phyloP scores from a whole-genome alignment of 2,888 invertebrate species.

The Meghimatium bilineatum region DNA sequence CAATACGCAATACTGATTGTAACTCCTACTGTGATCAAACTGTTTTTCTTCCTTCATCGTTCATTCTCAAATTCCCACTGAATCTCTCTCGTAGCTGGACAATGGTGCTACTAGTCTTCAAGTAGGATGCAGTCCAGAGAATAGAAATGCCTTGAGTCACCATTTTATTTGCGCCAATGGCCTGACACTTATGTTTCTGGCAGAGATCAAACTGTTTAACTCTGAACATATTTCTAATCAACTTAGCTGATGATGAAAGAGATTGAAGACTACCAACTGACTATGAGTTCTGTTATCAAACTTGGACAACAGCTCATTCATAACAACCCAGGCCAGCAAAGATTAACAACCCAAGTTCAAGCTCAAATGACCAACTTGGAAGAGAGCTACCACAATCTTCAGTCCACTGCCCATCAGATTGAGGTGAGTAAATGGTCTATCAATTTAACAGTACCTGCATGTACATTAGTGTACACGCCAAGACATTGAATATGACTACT shows the following conservation, averaged over 20 bases:
- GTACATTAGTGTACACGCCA: neutral
- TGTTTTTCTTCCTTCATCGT: too few species aligned
- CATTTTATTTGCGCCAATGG: too few species aligned
- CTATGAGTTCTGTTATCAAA: slow-evolving; percentile 87
- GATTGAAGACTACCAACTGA: slow-evolving; percentile 89
- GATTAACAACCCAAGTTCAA: slow-evolving; percentile 87
- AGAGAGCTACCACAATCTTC: slow-evolving; percentile 92
- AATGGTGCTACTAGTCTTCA: too few species aligned
- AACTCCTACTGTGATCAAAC: too few species aligned
- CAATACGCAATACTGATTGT: too few species aligned
- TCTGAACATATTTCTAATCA: neutral
- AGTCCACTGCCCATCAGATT: slow-evolving; percentile 93
- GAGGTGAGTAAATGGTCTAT: slow-evolving; percentile 78
- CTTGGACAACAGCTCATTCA: slow-evolving; percentile 91
- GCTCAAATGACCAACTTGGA: slow-evolving; percentile 92
- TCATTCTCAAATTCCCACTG: too few species aligned
- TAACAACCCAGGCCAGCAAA: slow-evolving; percentile 82
- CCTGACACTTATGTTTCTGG: too few species aligned
- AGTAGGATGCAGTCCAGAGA: too few species aligned
- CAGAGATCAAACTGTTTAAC: too few species aligned
- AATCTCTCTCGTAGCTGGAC: too few species aligned
- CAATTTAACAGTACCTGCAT: neutral
- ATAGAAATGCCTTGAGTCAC: too few species aligned
- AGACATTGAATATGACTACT: neutral
- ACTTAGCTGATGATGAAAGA: slow-evolving; percentile 77